Evolutionary conservation across 2,888 invertebrate genomes (phyloP).

Genomic region (Octonoba sinensis): DNA sequence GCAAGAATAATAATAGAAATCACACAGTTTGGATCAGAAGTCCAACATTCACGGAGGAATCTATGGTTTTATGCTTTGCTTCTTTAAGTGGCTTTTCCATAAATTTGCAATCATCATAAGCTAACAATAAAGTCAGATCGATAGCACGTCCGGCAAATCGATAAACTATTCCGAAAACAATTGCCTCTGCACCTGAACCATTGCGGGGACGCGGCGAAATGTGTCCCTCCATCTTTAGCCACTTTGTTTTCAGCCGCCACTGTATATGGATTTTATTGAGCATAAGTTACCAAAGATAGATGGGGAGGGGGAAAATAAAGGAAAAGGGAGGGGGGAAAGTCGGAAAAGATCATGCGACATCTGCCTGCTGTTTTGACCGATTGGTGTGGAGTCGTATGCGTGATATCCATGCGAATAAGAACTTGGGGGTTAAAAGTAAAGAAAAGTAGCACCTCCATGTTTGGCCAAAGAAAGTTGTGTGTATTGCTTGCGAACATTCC

Average conservation of each 20-base stretch:
- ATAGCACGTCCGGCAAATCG: no score
- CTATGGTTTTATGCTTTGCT: no score
- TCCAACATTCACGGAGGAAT: no score
- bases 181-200: no score
- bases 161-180: no score
- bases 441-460: not conserved
- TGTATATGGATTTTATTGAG: slow-evolving; percentile 53
- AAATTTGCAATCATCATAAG: no score
- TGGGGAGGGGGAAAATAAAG: slow-evolving; percentile 3
- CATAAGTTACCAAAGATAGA: slow-evolving; percentile 51
- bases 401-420: slow-evolving; percentile 11
- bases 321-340: not conserved
- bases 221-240: slow-evolving; percentile 15
- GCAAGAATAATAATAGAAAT: no score
- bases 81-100: no score
- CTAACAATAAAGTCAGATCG: no score
- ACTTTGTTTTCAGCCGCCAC: slow-evolving; percentile 32
- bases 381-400: slow-evolving; percentile 31
- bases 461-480: not conserved
- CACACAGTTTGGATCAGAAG: no score
- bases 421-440: not conserved
- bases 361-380: slow-evolving; percentile 53
- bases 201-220: no score
- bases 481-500: no score
- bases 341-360: slow-evolving; percentile 57